Base-by-base conservation (phyloP, 2,113 vertebrate genomes). In the Apteryx owenii region DNA sequence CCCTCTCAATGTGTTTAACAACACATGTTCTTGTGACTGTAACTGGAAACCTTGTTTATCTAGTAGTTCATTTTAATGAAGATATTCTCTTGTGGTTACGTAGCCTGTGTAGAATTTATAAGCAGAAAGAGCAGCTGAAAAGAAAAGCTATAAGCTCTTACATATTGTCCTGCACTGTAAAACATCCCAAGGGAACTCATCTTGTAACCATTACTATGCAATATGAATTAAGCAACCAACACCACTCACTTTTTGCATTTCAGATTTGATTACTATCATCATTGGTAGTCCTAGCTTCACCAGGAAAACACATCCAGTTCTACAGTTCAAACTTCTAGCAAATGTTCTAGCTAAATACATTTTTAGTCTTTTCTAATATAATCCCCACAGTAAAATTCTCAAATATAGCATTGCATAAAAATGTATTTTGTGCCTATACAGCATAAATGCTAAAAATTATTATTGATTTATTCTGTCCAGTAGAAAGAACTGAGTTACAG, bases 71-170 rank as follows among this genome's bases (percentile, higher is more conserved):
- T 88, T 97, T 95, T 93, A 94, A 97, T 96, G 95, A 96, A 94
- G 68, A 96, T 87, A 13, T 42, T 83, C 18, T 94, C 68, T 72
- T 78, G 28, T 68, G 66, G 89, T 86, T 88, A 88, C 81, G 71
- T 18, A 95, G 18, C 48, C 46, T 33, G 31, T 50, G 29, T 1
- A 12, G 94, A 97, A 96, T 97, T 86, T 72, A 86, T 88, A 94
- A 97, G 76, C 77, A 97, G 85, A 15, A 82, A 81, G 54, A 96
- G 64, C n/a, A 82, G 64, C 80, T 96, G 91, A 96, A 94, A 80
- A 96, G 78, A 96, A 97, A 97, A 97, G 69, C 42, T 96, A 31
- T 86, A 95, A 97, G 79, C 29, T 91, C 93, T 86, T 73, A 69
- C 69, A 83, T 46, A 80, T 21, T 96, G 89, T 81, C 89, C 89